These are phyloP conservation scores for Plusia festucae DNA, from an alignment of 2,888 invertebrate genomes.

Conservation along the genomic window DNA sequence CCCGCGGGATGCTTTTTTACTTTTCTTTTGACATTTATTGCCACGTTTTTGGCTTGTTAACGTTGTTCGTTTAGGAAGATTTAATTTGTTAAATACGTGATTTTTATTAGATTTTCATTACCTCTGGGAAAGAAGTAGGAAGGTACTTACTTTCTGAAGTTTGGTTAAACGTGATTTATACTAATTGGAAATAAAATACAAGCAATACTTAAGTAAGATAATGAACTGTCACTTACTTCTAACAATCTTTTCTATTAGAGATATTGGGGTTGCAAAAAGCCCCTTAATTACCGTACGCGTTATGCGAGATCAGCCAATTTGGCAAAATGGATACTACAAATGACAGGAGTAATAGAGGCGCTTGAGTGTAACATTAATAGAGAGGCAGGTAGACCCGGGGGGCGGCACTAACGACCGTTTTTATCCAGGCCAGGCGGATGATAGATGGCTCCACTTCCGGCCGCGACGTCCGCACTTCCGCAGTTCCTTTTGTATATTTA, in stretches of 20 bases:
- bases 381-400: conserved; percentile 80
- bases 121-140: conserved; percentile 14
- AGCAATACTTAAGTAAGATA: conserved; percentile 12
- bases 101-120: conserved; percentile 54
- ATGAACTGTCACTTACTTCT: conserved; percentile 34
- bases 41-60: conserved; percentile 62
- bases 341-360: conserved; percentile 88
- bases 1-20: conserved; percentile 74
- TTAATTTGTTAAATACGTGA: conserved; percentile 60
- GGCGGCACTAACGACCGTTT: conserved; percentile 87
- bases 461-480: conserved; percentile 83
- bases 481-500: conserved; percentile 84
- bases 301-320: conserved; percentile 85
- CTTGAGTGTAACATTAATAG: conserved; percentile 89
- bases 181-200: neutral
- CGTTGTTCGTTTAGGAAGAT: conserved; percentile 50
- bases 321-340: conserved; percentile 89
- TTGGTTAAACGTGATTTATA: conserved; percentile 1
- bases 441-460: conserved; percentile 86
- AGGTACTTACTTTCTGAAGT: conserved; percentile 8
- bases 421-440: conserved; percentile 88
- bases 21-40: conserved; percentile 74
- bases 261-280: conserved; percentile 61
- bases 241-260: conserved; percentile 54
- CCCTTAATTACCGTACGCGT: conserved; percentile 67